Percentiles rank a stretch among this genome's conserved stretches.
phyloP scores from a whole-genome alignment of 1,140 invertebrate genomes.

The Bombyx mori region DNA sequence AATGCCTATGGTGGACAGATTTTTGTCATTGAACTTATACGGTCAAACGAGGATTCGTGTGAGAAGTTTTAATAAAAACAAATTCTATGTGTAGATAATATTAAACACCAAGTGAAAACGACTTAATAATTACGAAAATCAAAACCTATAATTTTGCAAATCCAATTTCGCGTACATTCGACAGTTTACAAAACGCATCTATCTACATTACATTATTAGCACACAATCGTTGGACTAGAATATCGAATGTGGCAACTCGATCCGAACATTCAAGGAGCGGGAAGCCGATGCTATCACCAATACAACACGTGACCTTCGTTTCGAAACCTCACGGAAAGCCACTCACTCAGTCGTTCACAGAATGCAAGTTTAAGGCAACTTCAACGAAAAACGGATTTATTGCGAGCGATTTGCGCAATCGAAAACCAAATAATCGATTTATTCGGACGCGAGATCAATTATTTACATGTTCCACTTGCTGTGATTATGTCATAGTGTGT shows the following conservation, averaged over 20 bases:
- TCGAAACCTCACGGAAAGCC: slow-evolving; percentile 14
- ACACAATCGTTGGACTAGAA: background rate
- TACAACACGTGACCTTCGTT: slow-evolving; percentile 15
- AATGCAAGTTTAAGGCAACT: slow-evolving; percentile 20
- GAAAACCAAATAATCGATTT: slow-evolving; percentile 21
- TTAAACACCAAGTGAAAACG: no score
- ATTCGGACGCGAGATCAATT: slow-evolving; percentile 60
- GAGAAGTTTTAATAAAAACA: no score
- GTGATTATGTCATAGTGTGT: slow-evolving; percentile 28
- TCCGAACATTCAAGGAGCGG: slow-evolving; percentile 3
- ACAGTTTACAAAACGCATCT: no score
- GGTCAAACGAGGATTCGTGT: no score
- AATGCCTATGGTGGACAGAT: no score
- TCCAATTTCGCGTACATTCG: no score
- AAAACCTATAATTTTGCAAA: no score
- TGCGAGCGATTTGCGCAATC: slow-evolving; percentile 17
- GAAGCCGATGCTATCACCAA: slow-evolving; percentile 16
- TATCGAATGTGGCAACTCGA: background rate
- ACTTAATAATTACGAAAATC: no score
- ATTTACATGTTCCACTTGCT: slow-evolving; percentile 40
- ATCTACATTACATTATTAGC: no score
- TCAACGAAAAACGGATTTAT: slow-evolving; percentile 19
- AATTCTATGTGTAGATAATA: no score
- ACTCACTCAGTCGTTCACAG: slow-evolving; percentile 9
- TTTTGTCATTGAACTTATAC: no score